phyloP scores from a whole-genome alignment of 2,113 vertebrate genomes.

The Anguilla rostrata region DNA sequence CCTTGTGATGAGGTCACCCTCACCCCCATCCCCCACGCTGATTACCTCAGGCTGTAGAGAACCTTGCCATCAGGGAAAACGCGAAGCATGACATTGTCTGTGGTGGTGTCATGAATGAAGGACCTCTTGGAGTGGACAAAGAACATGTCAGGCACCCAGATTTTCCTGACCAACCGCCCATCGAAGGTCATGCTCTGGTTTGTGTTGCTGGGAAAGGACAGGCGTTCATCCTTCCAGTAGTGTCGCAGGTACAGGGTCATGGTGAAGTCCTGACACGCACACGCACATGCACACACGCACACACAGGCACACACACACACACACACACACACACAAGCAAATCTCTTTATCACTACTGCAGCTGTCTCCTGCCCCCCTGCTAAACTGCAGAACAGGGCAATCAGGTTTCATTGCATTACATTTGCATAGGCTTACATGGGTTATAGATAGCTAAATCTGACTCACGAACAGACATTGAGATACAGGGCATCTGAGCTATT shows the following conservation, averaged over 20 bases:
- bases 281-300: background rate
- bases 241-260: slow-evolving; percentile 92
- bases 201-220: slow-evolving; percentile 85
- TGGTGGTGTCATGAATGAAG: slow-evolving; percentile 92
- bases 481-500: background rate
- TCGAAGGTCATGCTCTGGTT: slow-evolving; percentile 97
- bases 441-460: background rate
- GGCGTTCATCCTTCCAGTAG: slow-evolving; percentile 89
- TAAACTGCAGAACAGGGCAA: background rate
- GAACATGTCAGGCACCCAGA: slow-evolving; percentile 95
- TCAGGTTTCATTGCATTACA: background rate
- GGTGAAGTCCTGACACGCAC: slow-evolving; percentile 81
- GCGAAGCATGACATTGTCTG: slow-evolving; percentile 90
- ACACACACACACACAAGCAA: background rate
- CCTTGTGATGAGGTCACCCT: background rate
- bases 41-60: slow-evolving; percentile 91
- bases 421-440: background rate
- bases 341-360: background rate
- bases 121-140: slow-evolving; percentile 94
- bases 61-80: slow-evolving; percentile 90
- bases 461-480: background rate
- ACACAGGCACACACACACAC: background rate
- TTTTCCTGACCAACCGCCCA: slow-evolving; percentile 88
- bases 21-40: background rate
- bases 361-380: background rate